Percentiles rank a stretch among this genome's conserved stretches.
Evolutionary conservation across 2,888 invertebrate genomes (phyloP).

Genomic region (Eremobia ochroleuca): DNA sequence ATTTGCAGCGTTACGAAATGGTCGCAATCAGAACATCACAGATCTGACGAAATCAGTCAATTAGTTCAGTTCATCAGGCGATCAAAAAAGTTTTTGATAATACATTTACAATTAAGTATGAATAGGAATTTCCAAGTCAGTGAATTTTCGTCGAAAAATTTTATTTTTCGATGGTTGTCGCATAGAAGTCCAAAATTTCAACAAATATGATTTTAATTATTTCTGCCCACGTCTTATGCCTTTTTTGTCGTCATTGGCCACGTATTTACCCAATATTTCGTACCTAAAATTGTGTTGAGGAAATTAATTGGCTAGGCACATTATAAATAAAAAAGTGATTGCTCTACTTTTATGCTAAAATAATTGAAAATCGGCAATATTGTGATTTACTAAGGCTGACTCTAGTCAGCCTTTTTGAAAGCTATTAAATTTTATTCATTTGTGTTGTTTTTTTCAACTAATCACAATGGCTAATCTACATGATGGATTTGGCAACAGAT

Average conservation of each 20-base stretch:
- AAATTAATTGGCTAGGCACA: not conserved
- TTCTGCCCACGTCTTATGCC: too few relatives aligned
- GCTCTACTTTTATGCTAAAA: not conserved
- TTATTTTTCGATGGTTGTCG: not conserved
- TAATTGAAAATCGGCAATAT: constrained; percentile 3
- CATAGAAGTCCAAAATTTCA: not conserved
- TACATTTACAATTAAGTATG: not conserved
- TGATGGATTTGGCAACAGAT: not conserved
- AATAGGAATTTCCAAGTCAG: not conserved
- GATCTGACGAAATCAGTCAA: constrained; percentile 16
- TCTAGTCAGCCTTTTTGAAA: not conserved
- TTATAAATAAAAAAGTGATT: not conserved
- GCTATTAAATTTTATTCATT: not conserved
- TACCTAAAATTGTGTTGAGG: not conserved
- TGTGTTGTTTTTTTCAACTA: not conserved
- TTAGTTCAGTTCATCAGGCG: constrained; percentile 27
- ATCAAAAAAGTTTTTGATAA: not conserved
- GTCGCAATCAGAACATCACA: not conserved
- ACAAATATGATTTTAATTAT: not conserved
- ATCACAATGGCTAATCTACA: not conserved
- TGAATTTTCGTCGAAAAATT: not conserved
- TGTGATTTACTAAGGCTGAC: not conserved
- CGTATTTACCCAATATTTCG: not conserved
- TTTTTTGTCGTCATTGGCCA: not conserved
- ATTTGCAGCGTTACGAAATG: constrained; percentile 9